Percentiles rank a stretch among this genome's conserved stretches.
phyloP scores from a whole-genome alignment of 2,113 vertebrate genomes.

The Pachypanchax playfairii region DNA sequence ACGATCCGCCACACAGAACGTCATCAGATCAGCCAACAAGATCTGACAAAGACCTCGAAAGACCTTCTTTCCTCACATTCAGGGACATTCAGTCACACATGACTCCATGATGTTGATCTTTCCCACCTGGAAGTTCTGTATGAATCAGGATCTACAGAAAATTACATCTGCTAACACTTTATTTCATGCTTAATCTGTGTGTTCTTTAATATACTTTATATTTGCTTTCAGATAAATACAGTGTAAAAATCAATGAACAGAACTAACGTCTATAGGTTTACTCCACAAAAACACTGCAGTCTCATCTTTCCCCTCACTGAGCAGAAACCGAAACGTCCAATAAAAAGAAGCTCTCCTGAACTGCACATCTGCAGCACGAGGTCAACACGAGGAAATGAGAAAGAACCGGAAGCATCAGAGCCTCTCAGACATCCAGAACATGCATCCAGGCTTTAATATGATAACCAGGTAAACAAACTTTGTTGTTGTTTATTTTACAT shows the following conservation, averaged over 20 bases:
- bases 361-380: neutral
- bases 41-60: constrained; percentile 6
- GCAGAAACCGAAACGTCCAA: constrained; percentile 9
- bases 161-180: too few species aligned
- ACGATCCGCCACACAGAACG: too few species aligned
- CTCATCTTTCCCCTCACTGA: neutral
- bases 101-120: neutral
- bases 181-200: too few species aligned
- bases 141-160: too few species aligned
- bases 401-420: constrained; percentile 2
- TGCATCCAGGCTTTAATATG: neutral
- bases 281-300: too few species aligned
- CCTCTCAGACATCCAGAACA: too few species aligned
- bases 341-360: constrained; percentile 1
- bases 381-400: neutral
- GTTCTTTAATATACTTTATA: too few species aligned
- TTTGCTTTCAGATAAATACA: too few species aligned
- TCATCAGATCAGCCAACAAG: neutral
- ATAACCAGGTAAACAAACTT: neutral
- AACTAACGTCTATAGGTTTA: too few species aligned
- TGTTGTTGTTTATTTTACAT: neutral
- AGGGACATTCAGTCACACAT: constrained; percentile 5
- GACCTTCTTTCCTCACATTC: constrained; percentile 50
- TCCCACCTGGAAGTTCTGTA: too few species aligned
- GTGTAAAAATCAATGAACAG: too few species aligned